Conservation (phyloP, 2,888 invertebrate genomes). For the Volucella zonaria region DNA sequence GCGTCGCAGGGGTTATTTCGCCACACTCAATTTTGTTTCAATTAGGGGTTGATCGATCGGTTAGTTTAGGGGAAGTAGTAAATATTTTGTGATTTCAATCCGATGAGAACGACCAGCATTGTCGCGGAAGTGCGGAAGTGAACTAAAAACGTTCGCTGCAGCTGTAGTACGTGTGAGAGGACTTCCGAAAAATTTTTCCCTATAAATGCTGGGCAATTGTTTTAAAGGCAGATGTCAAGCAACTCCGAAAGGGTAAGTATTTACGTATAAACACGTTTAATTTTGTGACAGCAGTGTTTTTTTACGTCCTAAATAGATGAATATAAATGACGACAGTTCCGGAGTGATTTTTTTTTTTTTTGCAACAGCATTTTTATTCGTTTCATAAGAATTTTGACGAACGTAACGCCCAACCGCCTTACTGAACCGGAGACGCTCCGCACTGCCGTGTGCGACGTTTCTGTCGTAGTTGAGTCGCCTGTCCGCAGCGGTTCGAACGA, state of each 20-base stretch:
- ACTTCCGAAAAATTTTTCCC: constrained; percentile 44
- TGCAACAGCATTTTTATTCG: background rate
- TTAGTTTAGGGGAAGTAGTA: constrained; percentile 67
- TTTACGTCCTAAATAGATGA: too few relatives aligned
- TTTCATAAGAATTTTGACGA: too few relatives aligned
- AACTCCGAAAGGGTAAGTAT: constrained; percentile 1
- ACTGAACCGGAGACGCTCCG: too few relatives aligned
- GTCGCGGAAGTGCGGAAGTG: constrained; percentile 45
- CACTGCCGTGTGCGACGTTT: too few relatives aligned
- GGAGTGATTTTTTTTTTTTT: background rate
- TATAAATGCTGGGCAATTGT: constrained; percentile 63
- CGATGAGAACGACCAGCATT: constrained; percentile 67
- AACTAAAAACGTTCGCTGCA: constrained; percentile 48
- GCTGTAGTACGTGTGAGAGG: constrained; percentile 51
- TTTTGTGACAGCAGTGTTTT: background rate
- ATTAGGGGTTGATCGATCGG: constrained; percentile 73
- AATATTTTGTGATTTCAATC: constrained; percentile 68
- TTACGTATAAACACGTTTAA: constrained; percentile 8
- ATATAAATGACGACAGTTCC: background rate
- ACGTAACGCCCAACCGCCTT: too few relatives aligned
- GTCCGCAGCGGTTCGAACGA: too few relatives aligned
- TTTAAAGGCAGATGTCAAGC: constrained; percentile 67
- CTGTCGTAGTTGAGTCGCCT: too few relatives aligned
- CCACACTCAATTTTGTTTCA: constrained; percentile 59
- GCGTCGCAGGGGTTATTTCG: constrained; percentile 27